phyloP scores from a whole-genome alignment of 2,888 invertebrate species.

The Isoperla grammatica region DNA sequence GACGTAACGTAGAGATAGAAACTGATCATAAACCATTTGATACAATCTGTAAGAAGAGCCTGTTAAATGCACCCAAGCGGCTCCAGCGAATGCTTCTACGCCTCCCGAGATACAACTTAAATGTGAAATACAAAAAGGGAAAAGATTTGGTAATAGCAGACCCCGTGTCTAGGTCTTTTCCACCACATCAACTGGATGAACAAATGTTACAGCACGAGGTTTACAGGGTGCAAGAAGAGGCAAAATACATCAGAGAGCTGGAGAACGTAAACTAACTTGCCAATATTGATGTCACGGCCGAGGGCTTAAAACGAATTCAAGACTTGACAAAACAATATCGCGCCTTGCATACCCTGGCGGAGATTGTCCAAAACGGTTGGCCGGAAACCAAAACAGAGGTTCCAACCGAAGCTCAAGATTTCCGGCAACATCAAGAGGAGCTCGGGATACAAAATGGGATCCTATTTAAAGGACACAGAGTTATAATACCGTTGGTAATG shows the following conservation, averaged over 20 bases:
- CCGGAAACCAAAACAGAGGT: too few relatives aligned
- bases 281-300: too few relatives aligned
- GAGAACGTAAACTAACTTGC: too few relatives aligned
- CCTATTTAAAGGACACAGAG: constrained; percentile 22
- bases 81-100: too few relatives aligned
- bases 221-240: not conserved
- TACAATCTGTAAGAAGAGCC: too few relatives aligned
- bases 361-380: too few relatives aligned
- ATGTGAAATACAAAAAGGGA: not conserved
- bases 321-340: too few relatives aligned
- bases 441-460: constrained; percentile 23
- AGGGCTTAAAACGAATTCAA: too few relatives aligned
- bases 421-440: constrained; percentile 16
- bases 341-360: too few relatives aligned
- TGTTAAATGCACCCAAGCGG: too few relatives aligned
- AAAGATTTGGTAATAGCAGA: constrained; percentile 1
- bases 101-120: too few relatives aligned
- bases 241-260: not conserved
- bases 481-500: constrained; percentile 19
- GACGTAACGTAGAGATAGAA: too few relatives aligned
- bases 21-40: constrained; percentile 5
- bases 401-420: not conserved
- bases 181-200: not conserved
- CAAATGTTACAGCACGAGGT: constrained; percentile 7
- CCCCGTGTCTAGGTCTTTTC: not conserved